Base-by-base conservation (phyloP, 1,140 invertebrate genomes). In the Drosophila bocqueti region DNA sequence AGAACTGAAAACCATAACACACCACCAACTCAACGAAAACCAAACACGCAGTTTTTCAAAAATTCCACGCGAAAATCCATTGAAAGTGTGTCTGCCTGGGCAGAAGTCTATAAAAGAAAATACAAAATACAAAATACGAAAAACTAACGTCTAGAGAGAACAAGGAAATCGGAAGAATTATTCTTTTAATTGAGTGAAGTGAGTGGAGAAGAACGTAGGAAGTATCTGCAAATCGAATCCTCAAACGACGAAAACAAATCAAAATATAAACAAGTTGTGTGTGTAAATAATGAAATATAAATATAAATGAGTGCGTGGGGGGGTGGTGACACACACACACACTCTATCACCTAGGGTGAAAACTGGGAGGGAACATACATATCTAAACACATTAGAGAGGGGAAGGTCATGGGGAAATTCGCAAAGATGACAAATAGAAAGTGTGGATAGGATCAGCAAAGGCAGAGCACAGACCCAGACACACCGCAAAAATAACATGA, bases 241-340 rank as follows among this genome's bases (percentile, higher is more conserved):
- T 4, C 15, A 49, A 18, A 16, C 31, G 18, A 13, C 57, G 50
- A 64, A 73, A 58, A 76, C 31, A 81, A 65, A 59, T 43, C 79
- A 82, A 68, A 57, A 63, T 45, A 66, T 63, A 66, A 78, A 78
- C 60, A 74, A 49, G 58, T 36, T 45, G 43, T 66, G 34, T 66
- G 34, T 66, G 61, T 54, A 57, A 57, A 57, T 57, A 57, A 40
- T 40, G 11, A 26, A 57, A 40, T 40, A 40, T 57, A 40, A 40
- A 40, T 67, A 68, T 38, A 54, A 42, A 13, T 42, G 50, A 66
- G 38, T 36, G 63, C 40, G 63, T 66, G 63, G 63, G 63, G 63
- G 40, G 63, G 58, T 66, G 58, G 42, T 26, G 31, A 57, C 49
- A 38, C 50, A 29, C 5, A 21, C 49, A 59, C 52, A 13, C 31